Conservation (phyloP, 2,113 vertebrate species). For the Scalopus aquaticus region DNA sequence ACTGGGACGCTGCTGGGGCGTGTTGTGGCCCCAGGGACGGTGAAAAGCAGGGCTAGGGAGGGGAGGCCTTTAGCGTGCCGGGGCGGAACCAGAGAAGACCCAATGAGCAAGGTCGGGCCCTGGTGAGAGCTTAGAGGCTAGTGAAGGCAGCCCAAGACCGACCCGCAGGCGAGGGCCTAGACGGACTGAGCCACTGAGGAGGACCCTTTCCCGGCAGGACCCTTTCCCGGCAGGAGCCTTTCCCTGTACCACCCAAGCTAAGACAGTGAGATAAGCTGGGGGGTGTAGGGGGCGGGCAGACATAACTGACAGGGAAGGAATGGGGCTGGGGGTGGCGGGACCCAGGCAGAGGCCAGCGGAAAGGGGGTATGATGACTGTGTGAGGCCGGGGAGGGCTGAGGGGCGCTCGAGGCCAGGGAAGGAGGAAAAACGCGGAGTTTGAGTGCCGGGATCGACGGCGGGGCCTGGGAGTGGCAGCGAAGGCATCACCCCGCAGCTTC, state of each 20-base stretch:
- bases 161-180: not conserved
- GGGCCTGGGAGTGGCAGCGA: too few species aligned
- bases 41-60: not conserved
- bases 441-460: not conserved
- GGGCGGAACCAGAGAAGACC: not conserved
- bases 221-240: too few species aligned
- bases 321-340: not conserved
- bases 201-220: not conserved
- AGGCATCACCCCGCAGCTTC: too few species aligned
- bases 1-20: not conserved
- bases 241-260: not conserved
- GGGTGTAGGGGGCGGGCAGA: not conserved
- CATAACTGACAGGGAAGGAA: not conserved
- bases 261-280: not conserved
- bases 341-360: not conserved
- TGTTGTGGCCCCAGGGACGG: not conserved
- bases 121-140: too few species aligned
- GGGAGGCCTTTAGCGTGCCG: not conserved
- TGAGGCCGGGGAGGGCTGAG: not conserved
- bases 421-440: too few species aligned
- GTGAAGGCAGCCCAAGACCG: too few species aligned
- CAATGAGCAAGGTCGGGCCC: not conserved
- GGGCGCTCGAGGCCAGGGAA: too few species aligned
- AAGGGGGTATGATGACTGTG: too few species aligned
- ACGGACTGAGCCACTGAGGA: not conserved